Conservation (phyloP, 1,140 invertebrate species). For the Amyelois transitella region DNA sequence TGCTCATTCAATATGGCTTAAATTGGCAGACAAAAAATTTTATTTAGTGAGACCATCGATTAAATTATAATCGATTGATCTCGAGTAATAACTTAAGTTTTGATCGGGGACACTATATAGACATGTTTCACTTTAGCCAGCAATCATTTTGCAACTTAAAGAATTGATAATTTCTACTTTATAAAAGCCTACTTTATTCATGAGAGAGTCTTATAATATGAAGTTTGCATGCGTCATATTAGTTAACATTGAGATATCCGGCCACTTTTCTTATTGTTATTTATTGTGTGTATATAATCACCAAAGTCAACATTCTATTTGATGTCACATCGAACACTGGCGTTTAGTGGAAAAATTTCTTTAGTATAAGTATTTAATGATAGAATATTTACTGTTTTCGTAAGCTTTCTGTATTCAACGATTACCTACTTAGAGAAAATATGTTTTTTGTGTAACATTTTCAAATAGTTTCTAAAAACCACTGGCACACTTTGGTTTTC, state of each 20-base stretch:
- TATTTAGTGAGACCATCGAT: too few species aligned
- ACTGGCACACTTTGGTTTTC: slow-evolving; percentile 24
- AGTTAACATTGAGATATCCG: slow-evolving; percentile 19
- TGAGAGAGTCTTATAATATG: too few species aligned
- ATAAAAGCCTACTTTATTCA: too few species aligned
- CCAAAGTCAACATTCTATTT: slow-evolving; percentile 4
- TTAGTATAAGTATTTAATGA: slow-evolving; percentile 69
- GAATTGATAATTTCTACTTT: too few species aligned
- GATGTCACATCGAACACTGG: slow-evolving; percentile 57
- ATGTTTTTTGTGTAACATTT: slow-evolving; percentile 16
- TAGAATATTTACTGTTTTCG: slow-evolving; percentile 41
- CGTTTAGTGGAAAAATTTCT: slow-evolving; percentile 62
- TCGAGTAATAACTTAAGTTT: too few species aligned
- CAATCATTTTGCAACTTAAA: too few species aligned
- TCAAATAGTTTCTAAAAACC: slow-evolving; percentile 19
- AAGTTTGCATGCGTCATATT: too few species aligned
- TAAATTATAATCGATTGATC: too few species aligned
- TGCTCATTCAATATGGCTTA: too few species aligned
- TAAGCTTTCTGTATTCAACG: slow-evolving; percentile 36
- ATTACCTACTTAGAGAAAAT: slow-evolving; percentile 18
- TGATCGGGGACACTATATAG: too few species aligned
- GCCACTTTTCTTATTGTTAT: slow-evolving; percentile 17
- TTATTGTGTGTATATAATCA: slow-evolving; percentile 22
- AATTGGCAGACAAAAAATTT: too few species aligned
- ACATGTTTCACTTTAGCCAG: too few species aligned